These are phyloP conservation scores for Chelonia mydas DNA, from an alignment of 2,797 vertebrate species.

Conservation along the genomic window DNA sequence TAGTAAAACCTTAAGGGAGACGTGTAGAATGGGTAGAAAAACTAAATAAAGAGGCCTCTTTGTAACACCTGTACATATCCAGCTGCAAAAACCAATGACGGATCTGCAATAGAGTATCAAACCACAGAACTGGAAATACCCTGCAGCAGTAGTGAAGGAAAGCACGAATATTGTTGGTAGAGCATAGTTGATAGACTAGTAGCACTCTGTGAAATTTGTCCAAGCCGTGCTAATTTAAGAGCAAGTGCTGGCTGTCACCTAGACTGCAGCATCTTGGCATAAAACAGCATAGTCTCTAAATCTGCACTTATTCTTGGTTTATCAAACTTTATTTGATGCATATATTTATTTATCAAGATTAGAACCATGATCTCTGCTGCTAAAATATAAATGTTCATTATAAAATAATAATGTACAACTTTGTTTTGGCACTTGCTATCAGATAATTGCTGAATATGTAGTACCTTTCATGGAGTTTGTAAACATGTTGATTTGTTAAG, in stretches of 20 bases:
- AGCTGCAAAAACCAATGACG: background rate
- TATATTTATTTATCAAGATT: background rate
- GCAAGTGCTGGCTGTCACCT: rapidly evolving
- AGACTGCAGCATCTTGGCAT: background rate
- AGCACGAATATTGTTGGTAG: rapidly evolving
- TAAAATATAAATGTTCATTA: background rate
- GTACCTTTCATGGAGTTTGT: background rate
- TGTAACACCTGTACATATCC: background rate
- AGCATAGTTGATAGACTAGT: background rate
- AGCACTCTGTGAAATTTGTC: rapidly evolving
- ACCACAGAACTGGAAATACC: slow-evolving; percentile 1
- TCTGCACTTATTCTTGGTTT: background rate
- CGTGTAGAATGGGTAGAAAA: background rate
- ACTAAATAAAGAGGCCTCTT: background rate
- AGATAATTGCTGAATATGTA: background rate
- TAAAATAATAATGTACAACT: background rate
- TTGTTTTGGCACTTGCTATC: background rate
- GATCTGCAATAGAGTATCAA: background rate
- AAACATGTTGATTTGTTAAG: background rate
- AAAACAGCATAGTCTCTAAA: background rate
- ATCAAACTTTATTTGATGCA: background rate
- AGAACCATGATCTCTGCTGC: background rate
- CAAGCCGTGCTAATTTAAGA: background rate
- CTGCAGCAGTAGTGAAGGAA: slow-evolving; percentile 23
- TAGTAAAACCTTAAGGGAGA: background rate